Base-by-base conservation (phyloP, 2,888 invertebrate species). In the Boloria euphrosyne region DNA sequence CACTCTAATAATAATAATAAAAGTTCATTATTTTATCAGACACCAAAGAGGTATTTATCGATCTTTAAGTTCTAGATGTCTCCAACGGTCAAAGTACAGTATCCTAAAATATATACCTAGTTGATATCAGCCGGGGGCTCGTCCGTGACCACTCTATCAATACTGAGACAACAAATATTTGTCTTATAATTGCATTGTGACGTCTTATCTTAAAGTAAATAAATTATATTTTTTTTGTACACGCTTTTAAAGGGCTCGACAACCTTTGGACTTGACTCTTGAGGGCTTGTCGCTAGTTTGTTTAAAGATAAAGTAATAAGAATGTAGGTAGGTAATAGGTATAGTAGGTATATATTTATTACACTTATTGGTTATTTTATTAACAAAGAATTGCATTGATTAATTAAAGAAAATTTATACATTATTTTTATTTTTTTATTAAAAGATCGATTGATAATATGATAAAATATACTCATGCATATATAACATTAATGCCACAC, bases 141-240 rank as follows among this genome's bases (percentile, higher is more conserved):
- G 91, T 86, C 91, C 91, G 73, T 92, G 91, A 92, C 91, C 86
- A 82, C 84, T 86, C 82, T 82, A 81, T 82, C 82, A 79, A 63
- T 63, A 59, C 70, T 53, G 69, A 87, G 87, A 88, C 89, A 88
- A 89, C 85, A 89, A 85, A 79, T 85, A 80, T 86, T 83, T 82
- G 84, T 83, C 78, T 79, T 73, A 74, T 79, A 76, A 82, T 79
- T 86, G 86, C 85, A 86, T 76, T 71, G 79, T 90, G 90, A 89
- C 90, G 89, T 85, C 55, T 65, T 74, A 71, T 72, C 76, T 70
- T 71, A 71, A 72, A 74, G 68, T 71, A 67, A 72, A 71, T 67
- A 65, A 68, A 62, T 63, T 67, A 62, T 60, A 70, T 68, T 70
- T 73, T 74, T 65, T 73, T 69, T 73, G 68, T 70, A 61, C 66